A percentile compares a stretch with the other conserved stretches of the same genome.
phyloP scores from a whole-genome alignment of 2,797 vertebrate species.

The Eidolon dupreanum region DNA sequence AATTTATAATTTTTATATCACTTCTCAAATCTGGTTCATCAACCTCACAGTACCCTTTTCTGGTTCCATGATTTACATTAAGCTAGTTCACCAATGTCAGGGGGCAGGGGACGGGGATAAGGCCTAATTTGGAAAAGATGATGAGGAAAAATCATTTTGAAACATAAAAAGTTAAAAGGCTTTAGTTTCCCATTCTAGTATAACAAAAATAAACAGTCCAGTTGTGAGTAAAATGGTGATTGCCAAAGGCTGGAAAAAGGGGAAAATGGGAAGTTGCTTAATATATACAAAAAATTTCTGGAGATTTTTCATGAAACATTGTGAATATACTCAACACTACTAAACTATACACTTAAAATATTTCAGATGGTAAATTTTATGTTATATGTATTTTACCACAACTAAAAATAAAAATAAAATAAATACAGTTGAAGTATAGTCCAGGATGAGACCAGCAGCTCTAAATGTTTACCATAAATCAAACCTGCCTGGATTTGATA shows the following conservation, averaged over 20 bases:
- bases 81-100: neutral
- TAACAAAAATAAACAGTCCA: neutral
- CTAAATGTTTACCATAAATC: constrained; percentile 36
- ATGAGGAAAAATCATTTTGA: neutral
- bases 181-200: neutral
- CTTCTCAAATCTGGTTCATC: neutral
- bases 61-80: constrained; percentile 23
- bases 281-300: neutral
- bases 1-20: neutral
- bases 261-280: neutral
- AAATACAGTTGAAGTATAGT: neutral
- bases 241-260: neutral
- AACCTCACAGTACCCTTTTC: constrained; percentile 12
- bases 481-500: neutral
- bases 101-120: neutral
- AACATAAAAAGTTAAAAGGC: neutral
- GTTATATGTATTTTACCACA: neutral
- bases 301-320: neutral
- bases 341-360: neutral
- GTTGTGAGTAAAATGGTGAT: neutral
- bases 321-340: neutral
- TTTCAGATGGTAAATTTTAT: neutral
- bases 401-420: constrained; percentile 38
- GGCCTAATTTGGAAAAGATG: neutral
- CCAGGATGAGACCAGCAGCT: neutral